Evolutionary conservation across 2,888 invertebrate genomes (phyloP).

Genomic region (Torymus auratus): DNA sequence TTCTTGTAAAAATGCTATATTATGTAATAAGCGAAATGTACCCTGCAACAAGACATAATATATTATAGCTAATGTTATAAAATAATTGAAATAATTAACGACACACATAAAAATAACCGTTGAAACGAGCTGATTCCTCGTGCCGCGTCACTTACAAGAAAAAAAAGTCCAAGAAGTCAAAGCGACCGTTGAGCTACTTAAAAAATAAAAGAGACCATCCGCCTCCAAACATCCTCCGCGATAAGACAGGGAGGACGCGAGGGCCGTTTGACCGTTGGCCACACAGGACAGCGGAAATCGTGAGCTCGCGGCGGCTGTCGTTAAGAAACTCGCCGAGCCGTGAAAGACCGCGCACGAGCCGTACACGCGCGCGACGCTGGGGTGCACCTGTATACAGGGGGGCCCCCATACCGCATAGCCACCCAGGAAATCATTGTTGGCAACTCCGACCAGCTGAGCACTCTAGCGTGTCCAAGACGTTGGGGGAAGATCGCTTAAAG

Average conservation of each 20-base stretch:
- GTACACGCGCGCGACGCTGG: conserved; percentile 40
- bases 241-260: conserved; percentile 23
- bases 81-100: not conserved
- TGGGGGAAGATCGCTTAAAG: conserved; percentile 65
- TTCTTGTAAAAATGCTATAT: too few relatives aligned
- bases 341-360: conserved; percentile 62
- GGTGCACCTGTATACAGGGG: conserved; percentile 66
- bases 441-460: conserved; percentile 1
- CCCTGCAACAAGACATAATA: too few relatives aligned
- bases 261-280: not conserved
- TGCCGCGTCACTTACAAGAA: not conserved
- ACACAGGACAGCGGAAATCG: conserved; percentile 50
- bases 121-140: not conserved
- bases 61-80: too few relatives aligned
- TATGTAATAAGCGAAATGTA: too few relatives aligned
- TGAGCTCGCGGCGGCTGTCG: conserved; percentile 59
- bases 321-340: conserved; percentile 64
- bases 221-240: too few relatives aligned
- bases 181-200: conserved; percentile 40
- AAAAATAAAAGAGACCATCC: not conserved
- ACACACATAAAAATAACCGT: conserved; percentile 1
- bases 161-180: not conserved
- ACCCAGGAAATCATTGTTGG: conserved; percentile 28
- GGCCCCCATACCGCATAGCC: conserved; percentile 26
- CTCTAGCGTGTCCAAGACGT: conserved; percentile 68